Base-by-base conservation (phyloP, 2,888 invertebrate genomes). In the Hoplodrina ambigua region DNA sequence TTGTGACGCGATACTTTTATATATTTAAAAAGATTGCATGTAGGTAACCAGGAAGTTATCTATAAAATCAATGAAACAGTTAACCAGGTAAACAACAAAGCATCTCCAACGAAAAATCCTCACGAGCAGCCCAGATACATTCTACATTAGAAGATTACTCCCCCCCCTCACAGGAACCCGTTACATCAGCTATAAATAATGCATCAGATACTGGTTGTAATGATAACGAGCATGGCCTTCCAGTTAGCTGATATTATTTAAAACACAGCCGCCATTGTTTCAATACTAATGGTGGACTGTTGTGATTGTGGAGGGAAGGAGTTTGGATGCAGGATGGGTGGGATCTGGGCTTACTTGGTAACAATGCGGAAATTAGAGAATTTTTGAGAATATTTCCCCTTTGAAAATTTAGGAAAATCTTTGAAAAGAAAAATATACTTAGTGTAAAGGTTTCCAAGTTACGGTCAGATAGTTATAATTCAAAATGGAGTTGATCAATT, bases 181-280 rank as follows among this genome's bases (percentile, higher is more conserved):
- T 91, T 92, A 89, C 87, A 91, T 92, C 90, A 78, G 81, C 81
- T 74, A 89, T 89, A 89, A 86, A 89, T 89, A 88, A 89, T 89
- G 86, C 88, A 89, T 87, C 86, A 85, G 86, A 85, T 91, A 89
- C 88, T 82, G 80, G 61, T 77, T 84, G 87, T 91, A 91, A 92
- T 91, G 92, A 92, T 91, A 91, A 91, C 90, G 84, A 88, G 85
- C 81, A 56, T 56, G 76, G 84, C 83, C 86, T 88, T 77, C 76
- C 87, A 87, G 88, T 90, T 90, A 88, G 86, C 88, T 86, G 88
- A 90, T 91, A 90, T 88, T 90, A 90, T 91, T 90, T 87, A 85
- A 86, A 87, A 82, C 83, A 78, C 73, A 75, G 20, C 70, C 62
- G 50, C 81, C 84, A 86, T 86, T 87, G 86, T 87, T 85, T 80